A percentile compares a stretch with the other conserved stretches of the same genome.
These are phyloP conservation scores for Hypomecis atomaria DNA, from an alignment of 2,888 invertebrate genomes.

Conservation along the genomic window DNA sequence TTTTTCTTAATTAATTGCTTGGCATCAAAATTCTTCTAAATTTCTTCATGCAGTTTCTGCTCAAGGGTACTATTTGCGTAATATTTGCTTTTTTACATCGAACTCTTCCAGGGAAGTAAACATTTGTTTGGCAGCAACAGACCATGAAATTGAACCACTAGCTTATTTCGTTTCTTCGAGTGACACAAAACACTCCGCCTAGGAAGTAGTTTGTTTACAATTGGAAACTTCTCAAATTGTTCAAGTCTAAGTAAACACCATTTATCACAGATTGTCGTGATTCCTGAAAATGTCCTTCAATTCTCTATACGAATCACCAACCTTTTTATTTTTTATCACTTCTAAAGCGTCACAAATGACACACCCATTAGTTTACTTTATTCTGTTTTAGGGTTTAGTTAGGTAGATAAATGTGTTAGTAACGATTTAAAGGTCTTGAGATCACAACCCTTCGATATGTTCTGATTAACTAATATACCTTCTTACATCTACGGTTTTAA, in stretches of 20 bases:
- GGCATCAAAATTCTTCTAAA: no score
- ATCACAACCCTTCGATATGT: neutral
- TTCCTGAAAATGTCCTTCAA: no score
- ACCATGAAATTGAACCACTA: conserved; percentile 57
- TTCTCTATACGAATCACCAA: no score
- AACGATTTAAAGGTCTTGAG: no score
- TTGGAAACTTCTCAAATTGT: neutral
- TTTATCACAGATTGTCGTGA: no score
- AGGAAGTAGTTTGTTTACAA: conserved; percentile 48
- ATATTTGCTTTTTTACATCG: conserved; percentile 12
- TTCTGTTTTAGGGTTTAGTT: no score
- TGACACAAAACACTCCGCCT: conserved; percentile 45
- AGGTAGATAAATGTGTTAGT: no score
- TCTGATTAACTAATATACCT: neutral
- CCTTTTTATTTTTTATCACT: no score
- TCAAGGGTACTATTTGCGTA: neutral
- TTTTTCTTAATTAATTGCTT: no score
- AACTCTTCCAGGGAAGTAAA: conserved; percentile 45
- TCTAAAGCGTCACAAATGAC: no score
- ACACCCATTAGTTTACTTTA: no score
- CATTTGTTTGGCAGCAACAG: conserved; percentile 47
- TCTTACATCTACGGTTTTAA: neutral
- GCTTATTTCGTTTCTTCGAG: conserved; percentile 49
- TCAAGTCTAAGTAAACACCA: neutral
- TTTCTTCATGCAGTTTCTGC: no score